Conservation (phyloP, 2,113 vertebrate genomes). For the Laticauda colubrina region DNA sequence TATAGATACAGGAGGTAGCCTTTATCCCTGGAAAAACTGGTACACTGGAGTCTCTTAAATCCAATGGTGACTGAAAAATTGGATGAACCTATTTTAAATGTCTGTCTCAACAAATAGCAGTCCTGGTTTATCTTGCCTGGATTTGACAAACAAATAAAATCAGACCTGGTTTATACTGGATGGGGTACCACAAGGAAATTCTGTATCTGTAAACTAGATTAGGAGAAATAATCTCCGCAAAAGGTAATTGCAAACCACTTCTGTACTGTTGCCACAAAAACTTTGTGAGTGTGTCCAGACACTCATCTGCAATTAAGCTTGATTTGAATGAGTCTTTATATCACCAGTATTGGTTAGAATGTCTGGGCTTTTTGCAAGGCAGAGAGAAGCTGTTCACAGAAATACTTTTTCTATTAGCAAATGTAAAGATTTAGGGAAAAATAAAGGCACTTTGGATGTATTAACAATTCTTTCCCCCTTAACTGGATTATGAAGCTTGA, state of each 20-base stretch:
- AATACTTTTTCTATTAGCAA: neutral
- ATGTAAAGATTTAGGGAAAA: neutral
- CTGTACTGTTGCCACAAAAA: neutral
- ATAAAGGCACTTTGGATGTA: neutral
- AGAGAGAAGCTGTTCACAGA: neutral
- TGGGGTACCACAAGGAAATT: neutral
- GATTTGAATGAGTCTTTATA: neutral
- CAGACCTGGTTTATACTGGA: neutral
- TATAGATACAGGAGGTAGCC: neutral
- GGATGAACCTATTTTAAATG: neutral
- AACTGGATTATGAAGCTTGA: neutral
- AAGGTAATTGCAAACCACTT: neutral
- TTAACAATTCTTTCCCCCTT: neutral
- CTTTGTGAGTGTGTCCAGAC: neutral
- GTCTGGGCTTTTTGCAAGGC: neutral
- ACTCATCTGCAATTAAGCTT: neutral
- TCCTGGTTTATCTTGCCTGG: neutral
- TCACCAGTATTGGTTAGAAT: neutral
- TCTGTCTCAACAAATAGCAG: neutral
- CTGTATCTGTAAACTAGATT: neutral
- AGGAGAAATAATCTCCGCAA: neutral
- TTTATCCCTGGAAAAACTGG: neutral
- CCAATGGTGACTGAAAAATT: neutral
- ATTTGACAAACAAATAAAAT: neutral
- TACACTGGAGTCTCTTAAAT: neutral